These are phyloP conservation scores for Chloroclystis v-ata DNA, from an alignment of 2,888 invertebrate species.

Conservation along the genomic window DNA sequence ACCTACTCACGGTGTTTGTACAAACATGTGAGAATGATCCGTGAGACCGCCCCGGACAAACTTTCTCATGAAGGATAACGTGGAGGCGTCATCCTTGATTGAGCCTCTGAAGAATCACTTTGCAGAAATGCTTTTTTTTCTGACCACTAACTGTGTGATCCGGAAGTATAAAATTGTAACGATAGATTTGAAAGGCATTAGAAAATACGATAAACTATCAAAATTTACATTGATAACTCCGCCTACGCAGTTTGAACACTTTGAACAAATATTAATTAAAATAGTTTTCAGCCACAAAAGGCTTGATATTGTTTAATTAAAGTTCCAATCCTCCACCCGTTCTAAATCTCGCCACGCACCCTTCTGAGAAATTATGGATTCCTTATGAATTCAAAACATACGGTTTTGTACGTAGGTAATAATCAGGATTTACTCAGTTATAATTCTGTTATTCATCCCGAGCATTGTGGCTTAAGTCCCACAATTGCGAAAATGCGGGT, in stretches of 20 bases:
- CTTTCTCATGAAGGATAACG: slow-evolving; percentile 47
- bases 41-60: slow-evolving; percentile 47
- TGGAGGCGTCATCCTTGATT: slow-evolving; percentile 34
- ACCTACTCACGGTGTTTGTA: slow-evolving; percentile 15
- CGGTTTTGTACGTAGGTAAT: slow-evolving; percentile 37
- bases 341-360: slow-evolving; percentile 24
- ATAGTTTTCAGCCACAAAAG: background rate
- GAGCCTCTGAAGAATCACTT: slow-evolving; percentile 32
- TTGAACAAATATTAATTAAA: background rate
- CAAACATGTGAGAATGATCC: slow-evolving; percentile 23
- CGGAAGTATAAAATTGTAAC: slow-evolving; percentile 26
- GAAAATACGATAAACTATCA: too few relatives aligned
- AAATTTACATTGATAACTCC: too few relatives aligned
- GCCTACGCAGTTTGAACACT: too few relatives aligned
- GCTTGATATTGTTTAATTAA: slow-evolving; percentile 8
- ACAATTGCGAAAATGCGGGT: slow-evolving; percentile 48
- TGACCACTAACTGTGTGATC: slow-evolving; percentile 23
- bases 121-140: slow-evolving; percentile 24
- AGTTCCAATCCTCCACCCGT: slow-evolving; percentile 24
- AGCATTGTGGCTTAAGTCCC: slow-evolving; percentile 40
- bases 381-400: slow-evolving; percentile 33
- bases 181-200: background rate
- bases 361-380: slow-evolving; percentile 42
- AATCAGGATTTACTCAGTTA: slow-evolving; percentile 42
- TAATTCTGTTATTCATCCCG: slow-evolving; percentile 47